Conservation (phyloP, 1,140 invertebrate species). For the Colletes latitarsis region DNA sequence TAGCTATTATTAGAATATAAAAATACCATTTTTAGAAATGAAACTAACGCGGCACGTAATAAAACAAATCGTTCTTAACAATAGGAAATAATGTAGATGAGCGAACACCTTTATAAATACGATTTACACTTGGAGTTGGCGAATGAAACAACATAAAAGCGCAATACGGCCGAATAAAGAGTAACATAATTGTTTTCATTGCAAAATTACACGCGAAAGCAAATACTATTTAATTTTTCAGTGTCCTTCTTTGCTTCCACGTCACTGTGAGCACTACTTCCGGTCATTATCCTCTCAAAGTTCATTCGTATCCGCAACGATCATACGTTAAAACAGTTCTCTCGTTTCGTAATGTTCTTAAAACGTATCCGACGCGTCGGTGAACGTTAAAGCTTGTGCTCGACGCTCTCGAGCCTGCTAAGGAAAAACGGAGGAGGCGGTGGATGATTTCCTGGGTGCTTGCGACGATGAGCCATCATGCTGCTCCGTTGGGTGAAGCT, state of each 20-base stretch:
- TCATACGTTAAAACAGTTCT: neutral
- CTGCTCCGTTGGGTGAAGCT: slow-evolving; percentile 81
- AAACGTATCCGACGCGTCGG: too few relatives aligned
- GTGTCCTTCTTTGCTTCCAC: neutral
- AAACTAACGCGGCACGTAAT: neutral
- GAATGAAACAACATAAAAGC: neutral
- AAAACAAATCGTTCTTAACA: neutral
- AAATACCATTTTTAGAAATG: neutral
- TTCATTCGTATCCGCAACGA: neutral
- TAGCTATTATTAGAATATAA: neutral
- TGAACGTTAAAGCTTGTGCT: neutral
- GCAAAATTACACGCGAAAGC: neutral
- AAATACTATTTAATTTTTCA: neutral
- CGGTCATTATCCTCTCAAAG: neutral
- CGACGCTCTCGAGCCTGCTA: neutral
- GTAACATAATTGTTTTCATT: too few relatives aligned
- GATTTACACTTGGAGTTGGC: neutral
- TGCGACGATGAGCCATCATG: slow-evolving; percentile 55
- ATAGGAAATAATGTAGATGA: neutral
- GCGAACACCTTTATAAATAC: neutral
- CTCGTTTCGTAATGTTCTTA: neutral
- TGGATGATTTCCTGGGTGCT: slow-evolving; percentile 25
- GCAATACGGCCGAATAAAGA: neutral
- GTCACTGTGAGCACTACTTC: neutral
- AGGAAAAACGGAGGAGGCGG: slow-evolving; percentile 7